These are phyloP conservation scores for Drosophila suboccidentalis DNA, from an alignment of 2,888 invertebrate genomes.

Conservation along the genomic window DNA sequence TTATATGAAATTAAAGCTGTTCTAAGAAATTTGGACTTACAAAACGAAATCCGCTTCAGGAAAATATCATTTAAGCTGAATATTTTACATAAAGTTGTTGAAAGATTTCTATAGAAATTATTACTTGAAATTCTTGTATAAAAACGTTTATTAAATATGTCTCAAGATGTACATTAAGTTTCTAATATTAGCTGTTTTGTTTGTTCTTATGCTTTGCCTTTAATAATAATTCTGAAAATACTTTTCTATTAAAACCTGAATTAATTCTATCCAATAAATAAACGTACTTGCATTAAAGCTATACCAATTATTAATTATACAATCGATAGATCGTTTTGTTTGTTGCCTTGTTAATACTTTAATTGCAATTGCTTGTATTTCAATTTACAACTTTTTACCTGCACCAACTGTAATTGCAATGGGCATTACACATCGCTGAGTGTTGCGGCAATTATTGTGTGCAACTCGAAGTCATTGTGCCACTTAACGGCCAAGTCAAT, in stretches of 20 bases:
- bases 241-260: too few species aligned
- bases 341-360: not conserved
- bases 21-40: too few species aligned
- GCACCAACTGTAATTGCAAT: conserved; percentile 23
- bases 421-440: conserved; percentile 24
- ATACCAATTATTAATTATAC: not conserved
- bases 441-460: conserved; percentile 44
- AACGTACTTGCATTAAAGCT: not conserved
- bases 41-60: too few species aligned
- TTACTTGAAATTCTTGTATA: not conserved
- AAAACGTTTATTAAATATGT: not conserved
- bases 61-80: not conserved
- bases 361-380: not conserved
- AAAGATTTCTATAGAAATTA: not conserved
- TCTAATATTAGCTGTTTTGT: too few species aligned
- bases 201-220: not conserved
- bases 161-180: too few species aligned
- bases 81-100: not conserved
- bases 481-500: conserved; percentile 65
- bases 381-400: conserved; percentile 4
- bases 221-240: not conserved
- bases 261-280: too few species aligned
- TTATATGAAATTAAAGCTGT: too few species aligned
- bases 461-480: conserved; percentile 65
- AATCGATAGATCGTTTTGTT: not conserved